These are phyloP conservation scores for Andrena praecox DNA, from an alignment of 2,888 invertebrate genomes.

Conservation along the genomic window DNA sequence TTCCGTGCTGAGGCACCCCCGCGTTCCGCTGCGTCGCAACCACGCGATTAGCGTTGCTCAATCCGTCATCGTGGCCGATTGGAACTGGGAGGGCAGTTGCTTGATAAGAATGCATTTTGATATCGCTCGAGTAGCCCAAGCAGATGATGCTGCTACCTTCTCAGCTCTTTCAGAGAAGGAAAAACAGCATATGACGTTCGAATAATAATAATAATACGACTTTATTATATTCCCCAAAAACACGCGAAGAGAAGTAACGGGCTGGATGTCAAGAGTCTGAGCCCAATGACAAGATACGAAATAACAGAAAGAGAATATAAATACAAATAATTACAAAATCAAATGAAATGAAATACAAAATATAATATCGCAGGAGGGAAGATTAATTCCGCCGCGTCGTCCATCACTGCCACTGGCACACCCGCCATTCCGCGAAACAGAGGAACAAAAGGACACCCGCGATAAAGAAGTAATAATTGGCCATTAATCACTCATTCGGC, in stretches of 20 bases:
- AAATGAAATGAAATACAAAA: not conserved
- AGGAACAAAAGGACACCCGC: constrained; percentile 63
- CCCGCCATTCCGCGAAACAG: constrained; percentile 63
- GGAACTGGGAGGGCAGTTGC: not conserved
- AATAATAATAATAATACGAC: too few relatives aligned
- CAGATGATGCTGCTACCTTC: too few relatives aligned
- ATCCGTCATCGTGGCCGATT: not conserved
- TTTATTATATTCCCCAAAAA: too few relatives aligned
- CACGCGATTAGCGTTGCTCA: constrained; percentile 28
- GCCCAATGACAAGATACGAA: too few relatives aligned
- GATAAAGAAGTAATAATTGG: constrained; percentile 60
- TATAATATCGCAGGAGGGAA: constrained; percentile 44
- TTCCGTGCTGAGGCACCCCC: constrained; percentile 6
- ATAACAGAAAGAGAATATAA: too few relatives aligned
- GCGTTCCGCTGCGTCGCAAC: not conserved
- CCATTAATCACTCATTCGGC: constrained; percentile 66
- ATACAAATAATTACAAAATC: too few relatives aligned
- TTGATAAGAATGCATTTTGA: not conserved
- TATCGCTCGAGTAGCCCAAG: too few relatives aligned
- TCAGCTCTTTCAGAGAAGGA: not conserved
- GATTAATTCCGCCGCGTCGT: constrained; percentile 74
- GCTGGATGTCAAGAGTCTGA: too few relatives aligned
- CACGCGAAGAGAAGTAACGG: too few relatives aligned
- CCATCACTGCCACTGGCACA: constrained; percentile 74
- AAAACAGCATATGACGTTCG: not conserved